phyloP scores from a whole-genome alignment of 2,888 invertebrate species.

The Yponomeuta evonymella region DNA sequence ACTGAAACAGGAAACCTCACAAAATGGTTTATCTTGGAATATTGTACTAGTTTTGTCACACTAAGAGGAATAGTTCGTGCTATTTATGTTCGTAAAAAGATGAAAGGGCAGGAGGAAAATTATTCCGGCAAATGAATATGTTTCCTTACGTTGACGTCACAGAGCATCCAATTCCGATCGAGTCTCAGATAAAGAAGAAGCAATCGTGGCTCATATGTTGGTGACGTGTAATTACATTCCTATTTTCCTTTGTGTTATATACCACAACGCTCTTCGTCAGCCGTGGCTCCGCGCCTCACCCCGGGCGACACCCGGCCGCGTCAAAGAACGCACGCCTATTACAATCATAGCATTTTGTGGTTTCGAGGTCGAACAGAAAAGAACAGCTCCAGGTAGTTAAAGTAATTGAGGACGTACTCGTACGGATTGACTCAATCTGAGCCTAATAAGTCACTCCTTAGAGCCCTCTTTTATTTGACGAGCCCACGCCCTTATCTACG shows the following conservation, averaged over 20 bases:
- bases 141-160: not conserved
- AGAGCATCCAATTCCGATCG: not conserved
- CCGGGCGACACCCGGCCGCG: constrained; percentile 18
- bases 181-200: constrained; percentile 33
- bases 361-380: constrained; percentile 21
- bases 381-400: constrained; percentile 18
- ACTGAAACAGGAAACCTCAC: constrained; percentile 41
- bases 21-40: constrained; percentile 37
- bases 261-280: constrained; percentile 22
- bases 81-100: not conserved
- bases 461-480: constrained; percentile 4
- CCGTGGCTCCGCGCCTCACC: constrained; percentile 22
- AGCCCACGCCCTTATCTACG: not conserved
- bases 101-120: not conserved
- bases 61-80: not conserved
- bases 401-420: constrained; percentile 19
- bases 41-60: not conserved
- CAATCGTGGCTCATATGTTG: constrained; percentile 43
- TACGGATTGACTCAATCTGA: constrained; percentile 16
- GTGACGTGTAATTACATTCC: constrained; percentile 66
- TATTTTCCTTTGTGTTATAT: constrained; percentile 40
- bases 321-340: constrained; percentile 22
- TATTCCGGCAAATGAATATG: not conserved
- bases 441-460: constrained; percentile 16
- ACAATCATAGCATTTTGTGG: not conserved